Evolutionary conservation across 2,113 vertebrate genomes (phyloP).

Genomic region (Centropus bengalensis): DNA sequence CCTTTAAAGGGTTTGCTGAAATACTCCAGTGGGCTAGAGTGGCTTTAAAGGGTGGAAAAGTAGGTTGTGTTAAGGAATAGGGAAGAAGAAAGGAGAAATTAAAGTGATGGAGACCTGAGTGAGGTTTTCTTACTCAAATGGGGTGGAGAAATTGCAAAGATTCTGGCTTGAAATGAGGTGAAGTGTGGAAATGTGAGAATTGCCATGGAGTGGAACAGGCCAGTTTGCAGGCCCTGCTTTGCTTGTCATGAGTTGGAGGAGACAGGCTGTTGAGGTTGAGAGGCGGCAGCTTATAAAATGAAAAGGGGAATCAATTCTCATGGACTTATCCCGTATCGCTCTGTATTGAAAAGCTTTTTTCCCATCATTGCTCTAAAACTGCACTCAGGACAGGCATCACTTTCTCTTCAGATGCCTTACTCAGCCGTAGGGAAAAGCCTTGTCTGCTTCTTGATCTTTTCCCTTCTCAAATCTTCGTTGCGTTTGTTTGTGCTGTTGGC

Average conservation of each 20-base stretch:
- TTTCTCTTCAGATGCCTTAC: not conserved
- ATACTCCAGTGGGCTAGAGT: not conserved
- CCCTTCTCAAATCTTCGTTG: not conserved
- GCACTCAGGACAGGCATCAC: not conserved
- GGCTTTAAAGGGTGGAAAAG: not conserved
- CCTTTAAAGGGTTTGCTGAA: conserved; percentile 6
- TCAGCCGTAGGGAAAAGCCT: not conserved
- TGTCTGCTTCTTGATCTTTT: not conserved
- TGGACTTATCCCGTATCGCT: not conserved
- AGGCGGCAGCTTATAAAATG: not conserved
- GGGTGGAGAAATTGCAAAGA: not conserved
- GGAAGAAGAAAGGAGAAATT: not conserved
- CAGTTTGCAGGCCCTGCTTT: not conserved
- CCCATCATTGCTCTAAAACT: not conserved
- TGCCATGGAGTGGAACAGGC: not conserved
- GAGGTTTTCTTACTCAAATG: not conserved
- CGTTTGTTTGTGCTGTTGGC: not conserved
- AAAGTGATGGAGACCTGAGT: not conserved
- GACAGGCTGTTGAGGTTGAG: not conserved
- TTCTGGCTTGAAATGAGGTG: not conserved
- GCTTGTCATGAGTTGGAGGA: not conserved
- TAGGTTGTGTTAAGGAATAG: not conserved
- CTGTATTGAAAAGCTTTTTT: not conserved
- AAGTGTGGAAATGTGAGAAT: not conserved
- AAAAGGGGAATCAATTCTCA: not conserved